A percentile compares a stretch with the other conserved stretches of the same genome.
Conservation (phyloP, 2,797 vertebrate genomes). For the Syndactyla subalaris region DNA sequence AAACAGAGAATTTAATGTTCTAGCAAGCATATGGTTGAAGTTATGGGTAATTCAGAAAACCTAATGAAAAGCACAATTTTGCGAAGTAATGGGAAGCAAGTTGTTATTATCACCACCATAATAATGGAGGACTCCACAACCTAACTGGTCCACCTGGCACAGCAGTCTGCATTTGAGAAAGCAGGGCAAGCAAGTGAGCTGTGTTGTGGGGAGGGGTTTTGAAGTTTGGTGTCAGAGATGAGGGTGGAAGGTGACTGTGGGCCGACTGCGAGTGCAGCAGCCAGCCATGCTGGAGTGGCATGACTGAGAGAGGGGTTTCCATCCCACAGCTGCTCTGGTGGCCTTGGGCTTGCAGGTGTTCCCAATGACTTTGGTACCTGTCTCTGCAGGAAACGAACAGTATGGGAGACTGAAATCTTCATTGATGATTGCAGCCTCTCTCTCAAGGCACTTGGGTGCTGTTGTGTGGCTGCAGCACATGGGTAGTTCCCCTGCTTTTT, state of each 20-base stretch:
- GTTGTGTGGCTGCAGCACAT: neutral
- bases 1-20: neutral
- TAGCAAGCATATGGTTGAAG: neutral
- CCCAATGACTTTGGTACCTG: rapidly evolving
- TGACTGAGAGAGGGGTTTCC: rapidly evolving
- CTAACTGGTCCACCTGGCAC: neutral
- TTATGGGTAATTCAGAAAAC: neutral
- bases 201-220: neutral
- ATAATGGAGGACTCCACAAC: neutral
- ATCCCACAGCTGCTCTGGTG: rapidly evolving
- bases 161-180: neutral
- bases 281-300: rapidly evolving
- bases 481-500: neutral
- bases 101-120: neutral
- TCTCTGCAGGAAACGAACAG: rapidly evolving
- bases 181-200: neutral
- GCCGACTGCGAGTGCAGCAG: rapidly evolving
- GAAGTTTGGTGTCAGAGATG: rapidly evolving
- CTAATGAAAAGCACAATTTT: neutral
- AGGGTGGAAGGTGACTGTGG: neutral
- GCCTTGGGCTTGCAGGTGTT: neutral
- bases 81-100: neutral
- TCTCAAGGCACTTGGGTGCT: rapidly evolving
- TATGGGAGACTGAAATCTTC: neutral
- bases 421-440: neutral